Evolutionary conservation across 2,888 invertebrate genomes (phyloP).

Genomic region (Ferdinandea cuprea): DNA sequence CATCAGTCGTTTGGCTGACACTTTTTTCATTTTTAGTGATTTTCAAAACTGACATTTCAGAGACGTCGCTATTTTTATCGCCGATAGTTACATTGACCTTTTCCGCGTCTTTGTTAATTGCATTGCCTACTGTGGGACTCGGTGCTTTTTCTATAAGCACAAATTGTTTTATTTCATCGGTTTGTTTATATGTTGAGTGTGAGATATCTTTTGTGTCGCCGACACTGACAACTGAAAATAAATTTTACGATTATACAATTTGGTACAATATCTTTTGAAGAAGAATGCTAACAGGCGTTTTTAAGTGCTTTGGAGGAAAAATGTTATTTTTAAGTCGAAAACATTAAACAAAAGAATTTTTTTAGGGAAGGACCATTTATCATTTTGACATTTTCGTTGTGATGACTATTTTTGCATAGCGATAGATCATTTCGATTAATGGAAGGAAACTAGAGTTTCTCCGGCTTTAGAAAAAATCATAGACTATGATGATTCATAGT

Average conservation of each 20-base stretch:
- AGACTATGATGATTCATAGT: too few species aligned
- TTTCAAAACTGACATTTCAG: slow-evolving; percentile 2
- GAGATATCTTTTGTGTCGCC: slow-evolving; percentile 13
- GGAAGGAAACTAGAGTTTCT: too few species aligned
- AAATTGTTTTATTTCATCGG: slow-evolving; percentile 47
- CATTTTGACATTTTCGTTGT: neutral
- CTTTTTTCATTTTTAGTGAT: neutral
- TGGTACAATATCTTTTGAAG: neutral
- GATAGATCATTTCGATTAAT: too few species aligned
- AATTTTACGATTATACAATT: slow-evolving; percentile 1
- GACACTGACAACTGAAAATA: slow-evolving; percentile 52
- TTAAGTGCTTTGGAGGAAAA: slow-evolving; percentile 25
- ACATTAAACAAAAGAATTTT: neutral
- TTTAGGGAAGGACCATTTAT: too few species aligned
- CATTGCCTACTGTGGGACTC: neutral
- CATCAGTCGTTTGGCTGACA: neutral
- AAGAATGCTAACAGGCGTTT: neutral
- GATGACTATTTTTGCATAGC: too few species aligned
- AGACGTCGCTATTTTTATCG: slow-evolving; percentile 6
- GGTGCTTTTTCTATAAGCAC: slow-evolving; percentile 35
- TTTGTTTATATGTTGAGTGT: slow-evolving; percentile 4
- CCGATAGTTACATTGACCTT: slow-evolving; percentile 8
- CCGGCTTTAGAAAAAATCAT: too few species aligned
- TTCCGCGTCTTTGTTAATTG: neutral
- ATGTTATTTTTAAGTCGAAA: neutral